phyloP scores from a whole-genome alignment of 2,113 vertebrate genomes.

The Brachirus orientalis region DNA sequence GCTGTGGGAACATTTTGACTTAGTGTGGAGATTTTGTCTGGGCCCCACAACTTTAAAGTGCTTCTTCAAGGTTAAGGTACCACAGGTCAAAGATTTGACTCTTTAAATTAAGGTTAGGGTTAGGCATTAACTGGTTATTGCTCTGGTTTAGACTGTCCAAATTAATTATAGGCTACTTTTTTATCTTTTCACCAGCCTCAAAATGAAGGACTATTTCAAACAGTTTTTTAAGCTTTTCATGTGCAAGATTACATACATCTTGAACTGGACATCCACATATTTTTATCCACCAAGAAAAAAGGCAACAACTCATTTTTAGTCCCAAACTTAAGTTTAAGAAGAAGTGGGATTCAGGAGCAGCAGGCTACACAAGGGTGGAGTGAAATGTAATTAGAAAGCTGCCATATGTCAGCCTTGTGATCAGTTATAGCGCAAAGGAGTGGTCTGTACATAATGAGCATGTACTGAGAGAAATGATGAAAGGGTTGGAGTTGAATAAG shows the following conservation, averaged over 20 bases:
- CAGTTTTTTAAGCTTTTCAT: no score
- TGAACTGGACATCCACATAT: conserved; percentile 11
- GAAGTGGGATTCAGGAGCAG: conserved; percentile 11
- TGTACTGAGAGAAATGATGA: conserved; percentile 40
- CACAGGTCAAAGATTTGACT: no score
- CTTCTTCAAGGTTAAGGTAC: no score
- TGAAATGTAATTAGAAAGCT: conserved; percentile 55
- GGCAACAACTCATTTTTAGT: conserved; percentile 15
- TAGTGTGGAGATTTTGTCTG: no score
- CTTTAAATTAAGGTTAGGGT: no score
- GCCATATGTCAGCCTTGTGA: conserved; percentile 64
- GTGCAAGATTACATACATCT: conserved; percentile 15
- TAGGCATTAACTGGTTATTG: no score
- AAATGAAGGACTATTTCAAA: no score
- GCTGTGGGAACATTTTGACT: no score
- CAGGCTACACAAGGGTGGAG: conserved; percentile 37
- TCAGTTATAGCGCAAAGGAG: conserved; percentile 60
- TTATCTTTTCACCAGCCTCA: no score
- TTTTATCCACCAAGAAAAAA: conserved; percentile 11
- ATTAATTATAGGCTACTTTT: no score
- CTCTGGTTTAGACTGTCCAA: no score
- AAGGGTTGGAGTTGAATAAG: conserved; percentile 21
- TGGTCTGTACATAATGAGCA: conserved; percentile 61
- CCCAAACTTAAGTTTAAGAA: conserved; percentile 9
- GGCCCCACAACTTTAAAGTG: no score